Base-by-base conservation (phyloP, 2,888 invertebrate species). In the Ryuthela nishihirai region DNA sequence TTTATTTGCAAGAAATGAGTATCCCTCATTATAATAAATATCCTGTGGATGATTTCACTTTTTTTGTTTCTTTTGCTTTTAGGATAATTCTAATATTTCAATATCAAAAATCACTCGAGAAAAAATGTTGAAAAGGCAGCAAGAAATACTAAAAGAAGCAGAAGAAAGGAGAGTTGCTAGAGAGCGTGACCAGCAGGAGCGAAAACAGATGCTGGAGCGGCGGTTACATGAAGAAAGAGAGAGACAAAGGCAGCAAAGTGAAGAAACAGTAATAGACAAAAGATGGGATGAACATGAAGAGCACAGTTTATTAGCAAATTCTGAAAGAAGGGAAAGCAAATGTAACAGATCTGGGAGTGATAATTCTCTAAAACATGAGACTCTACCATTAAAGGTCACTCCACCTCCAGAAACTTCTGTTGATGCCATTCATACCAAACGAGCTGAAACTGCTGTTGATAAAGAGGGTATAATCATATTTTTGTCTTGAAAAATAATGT, bases 51-150 rank as follows among this genome's bases (percentile, higher is more conserved):
- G n/a, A n/a, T n/a, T n/a, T n/a, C n/a, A n/a, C n/a, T 29, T 5
- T 32, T 48, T 3, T 20, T 20, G 10, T 25, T n/a, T 5, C 15
- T 29, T 29, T 36, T 5, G 23, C 29, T 15, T 44, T 32, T 43
- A 60, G 61, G 61, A 61, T 43, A 53, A 54, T 43, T 36, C 46
- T 9, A 55, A 50, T 29, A 55, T 61, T 35, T 61, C 61, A 7
- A 55, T 61, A 17, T 48, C 61, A 20, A 61, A 55, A 47, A 61
- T 61, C 9, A 61, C 61, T 15, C 41, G 55, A n/a, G 52, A 62
- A 20, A 62, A 55, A 23, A 52, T 62, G 50, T 29, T 61, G 17
- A 55, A 62, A 35, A 32, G 61, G 7, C 61, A 61, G 12, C 61
- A 62, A 44, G 55, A 62, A 24, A 52, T 55, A 15, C 47, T 55